phyloP scores from a whole-genome alignment of 2,888 invertebrate genomes.

The Tromatobia lineatoria region DNA sequence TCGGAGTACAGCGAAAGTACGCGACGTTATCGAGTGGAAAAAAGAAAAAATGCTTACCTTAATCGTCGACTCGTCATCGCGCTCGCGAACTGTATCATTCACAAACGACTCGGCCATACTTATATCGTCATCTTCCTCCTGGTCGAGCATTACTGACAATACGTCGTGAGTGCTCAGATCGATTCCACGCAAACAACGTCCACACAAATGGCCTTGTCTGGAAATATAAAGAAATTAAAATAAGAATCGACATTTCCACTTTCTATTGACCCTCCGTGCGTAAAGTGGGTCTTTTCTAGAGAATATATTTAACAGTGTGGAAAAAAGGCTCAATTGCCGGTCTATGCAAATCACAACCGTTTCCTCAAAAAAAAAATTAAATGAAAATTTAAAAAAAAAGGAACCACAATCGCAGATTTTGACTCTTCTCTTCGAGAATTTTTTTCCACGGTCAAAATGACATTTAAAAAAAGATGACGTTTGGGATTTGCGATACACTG shows the following conservation, averaged over 20 bases:
- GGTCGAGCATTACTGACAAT: constrained; percentile 89
- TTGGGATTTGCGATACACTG: too few species aligned
- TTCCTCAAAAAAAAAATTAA: too few species aligned
- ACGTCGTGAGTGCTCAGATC: constrained; percentile 87
- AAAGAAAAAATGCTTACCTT: constrained; percentile 77
- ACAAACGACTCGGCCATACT: constrained; percentile 87
- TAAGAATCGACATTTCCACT: neutral
- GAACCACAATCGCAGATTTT: too few species aligned
- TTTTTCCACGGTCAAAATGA: too few species aligned
- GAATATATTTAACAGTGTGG: too few species aligned
- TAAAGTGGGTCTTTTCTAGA: too few species aligned
- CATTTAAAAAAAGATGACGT: too few species aligned
- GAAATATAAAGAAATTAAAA: constrained; percentile 68
- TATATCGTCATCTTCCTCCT: constrained; percentile 91
- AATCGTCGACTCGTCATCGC: constrained; percentile 74
- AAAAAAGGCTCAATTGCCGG: too few species aligned
- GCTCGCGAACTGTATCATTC: constrained; percentile 74
- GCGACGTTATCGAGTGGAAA: neutral
- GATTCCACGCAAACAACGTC: constrained; percentile 91
- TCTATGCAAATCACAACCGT: too few species aligned
- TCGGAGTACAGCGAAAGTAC: constrained; percentile 1
- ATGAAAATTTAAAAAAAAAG: too few species aligned
- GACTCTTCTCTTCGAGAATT: too few species aligned
- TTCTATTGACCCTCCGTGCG: too few species aligned
- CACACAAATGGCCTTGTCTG: constrained; percentile 94